A percentile compares a stretch with the other conserved stretches of the same genome.
Evolutionary conservation across 2,888 invertebrate genomes (phyloP).

Genomic region (Drosophila incognita): DNA sequence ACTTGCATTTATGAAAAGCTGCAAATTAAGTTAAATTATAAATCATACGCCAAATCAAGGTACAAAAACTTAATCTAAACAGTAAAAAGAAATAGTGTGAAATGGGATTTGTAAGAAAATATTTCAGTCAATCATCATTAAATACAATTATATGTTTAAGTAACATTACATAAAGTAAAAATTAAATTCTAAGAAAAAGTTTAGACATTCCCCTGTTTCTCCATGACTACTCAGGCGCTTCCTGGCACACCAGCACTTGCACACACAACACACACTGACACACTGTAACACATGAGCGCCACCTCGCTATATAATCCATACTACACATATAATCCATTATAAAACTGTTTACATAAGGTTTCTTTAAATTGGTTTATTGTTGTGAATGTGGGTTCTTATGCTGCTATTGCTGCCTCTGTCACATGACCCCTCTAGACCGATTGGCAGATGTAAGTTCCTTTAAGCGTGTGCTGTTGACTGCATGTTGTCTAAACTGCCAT

Average conservation of each 20-base stretch:
- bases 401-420: conserved; percentile 8
- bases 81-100: background rate
- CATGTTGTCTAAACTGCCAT: conserved; percentile 66
- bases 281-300: background rate
- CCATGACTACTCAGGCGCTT: conserved; percentile 2
- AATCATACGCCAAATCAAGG: background rate
- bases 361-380: conserved; percentile 80
- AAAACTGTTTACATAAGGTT: conserved; percentile 76
- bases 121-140: background rate
- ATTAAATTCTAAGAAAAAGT: background rate
- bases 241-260: conserved; percentile 5
- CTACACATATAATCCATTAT: conserved; percentile 69
- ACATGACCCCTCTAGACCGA: background rate
- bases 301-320: conserved; percentile 16
- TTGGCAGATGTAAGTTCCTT: conserved; percentile 32
- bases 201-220: conserved; percentile 22
- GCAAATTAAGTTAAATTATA: background rate
- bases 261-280: conserved; percentile 1
- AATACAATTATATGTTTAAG: background rate
- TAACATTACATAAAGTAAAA: background rate
- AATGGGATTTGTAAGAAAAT: background rate
- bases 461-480: conserved; percentile 36
- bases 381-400: conserved; percentile 27
- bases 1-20: background rate
- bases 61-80: background rate